Percentiles rank a stretch among this genome's conserved stretches.
Evolutionary conservation across 2,888 invertebrate genomes (phyloP).

Genomic region (Drosophila seclusa): DNA sequence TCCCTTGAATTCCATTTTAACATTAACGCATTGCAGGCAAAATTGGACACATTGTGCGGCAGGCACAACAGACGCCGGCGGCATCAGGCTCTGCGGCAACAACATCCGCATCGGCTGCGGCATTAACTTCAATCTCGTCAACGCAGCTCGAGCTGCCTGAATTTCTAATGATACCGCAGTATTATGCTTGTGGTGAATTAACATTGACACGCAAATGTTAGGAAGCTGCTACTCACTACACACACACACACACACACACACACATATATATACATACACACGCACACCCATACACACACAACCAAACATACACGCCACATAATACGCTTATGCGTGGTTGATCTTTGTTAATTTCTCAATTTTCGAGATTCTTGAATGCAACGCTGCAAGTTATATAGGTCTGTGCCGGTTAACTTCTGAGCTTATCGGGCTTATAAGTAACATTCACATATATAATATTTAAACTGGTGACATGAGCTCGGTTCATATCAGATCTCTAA

Average conservation of each 20-base stretch:
- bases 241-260: conserved; percentile 13
- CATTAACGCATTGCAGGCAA: conserved; percentile 72
- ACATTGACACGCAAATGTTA: conserved; percentile 82
- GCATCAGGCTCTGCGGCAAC: conserved; percentile 19
- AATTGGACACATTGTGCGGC: conserved; percentile 83
- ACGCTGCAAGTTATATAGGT: conserved; percentile 2
- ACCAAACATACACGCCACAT: conserved; percentile 20
- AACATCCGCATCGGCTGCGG: conserved; percentile 45
- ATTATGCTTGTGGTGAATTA: conserved; percentile 84
- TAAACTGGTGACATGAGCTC: conserved; percentile 11
- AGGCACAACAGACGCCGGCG: conserved; percentile 76
- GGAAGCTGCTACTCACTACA: conserved; percentile 18
- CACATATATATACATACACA: conserved; percentile 8
- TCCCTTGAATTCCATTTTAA: background rate
- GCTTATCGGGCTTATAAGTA: background rate
- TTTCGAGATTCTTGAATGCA: conserved; percentile 18
- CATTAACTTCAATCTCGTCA: conserved; percentile 52
- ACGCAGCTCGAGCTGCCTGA: conserved; percentile 78
- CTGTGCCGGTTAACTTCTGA: conserved; percentile 8
- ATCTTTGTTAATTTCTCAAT: conserved; percentile 17
- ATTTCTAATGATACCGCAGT: conserved; percentile 84
- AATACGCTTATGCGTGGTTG: conserved; percentile 43
- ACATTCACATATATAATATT: background rate
- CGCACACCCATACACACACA: conserved; percentile 3
- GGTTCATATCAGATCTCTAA: background rate